Evolutionary conservation across 2,797 vertebrate species (phyloP), one percentile per base, ranked within the genome.

Genomic region (Poeciliopsis infans): DNA sequence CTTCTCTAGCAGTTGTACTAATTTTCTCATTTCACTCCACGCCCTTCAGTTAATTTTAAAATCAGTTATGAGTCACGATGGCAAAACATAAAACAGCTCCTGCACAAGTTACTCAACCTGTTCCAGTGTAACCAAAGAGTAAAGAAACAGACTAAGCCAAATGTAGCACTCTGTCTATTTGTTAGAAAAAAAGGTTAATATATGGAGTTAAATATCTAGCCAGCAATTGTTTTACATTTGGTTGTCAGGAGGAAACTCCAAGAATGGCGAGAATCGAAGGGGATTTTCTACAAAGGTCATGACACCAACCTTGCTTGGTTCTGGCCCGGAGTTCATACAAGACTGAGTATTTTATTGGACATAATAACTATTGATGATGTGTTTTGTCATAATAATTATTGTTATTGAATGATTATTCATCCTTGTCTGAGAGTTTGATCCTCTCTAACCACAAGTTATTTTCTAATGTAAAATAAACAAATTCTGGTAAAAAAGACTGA

Each of bases 251-350:
- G 86, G 76, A 96, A 97, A 72, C 94, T 98, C 41, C 93, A 97
- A 86, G 96, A 97, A 74, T 99, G 98, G 98, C 76, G 96, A 28
- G 93, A 95, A 53, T 90, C 96, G 31, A 98, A 95, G 78, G 97
- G 98, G 3, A 97, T 96, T 88, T 91, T 91, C 0, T 99, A 99
- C 93, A 99, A 99, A 23, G 20, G 7, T 25, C 20, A 25, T 25
- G 49, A 23, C 49, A 51, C 49, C 49, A 23, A 49, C 47, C 47
- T 49, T 49, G 47, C 49, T 23, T 5, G 7, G 18, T 10, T 51
- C 49, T 51, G 49, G 49, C 1, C 49, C 7, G 2, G 49, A 23
- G 20, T 25, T 23, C 49, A 51, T 20, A 51, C 20, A 23, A 25
- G 23, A 23, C 1, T 23, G 49, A 51, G 49, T 8, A 51, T 51